Conservation (phyloP, 2,113 vertebrate genomes). For the Gavia stellata region DNA sequence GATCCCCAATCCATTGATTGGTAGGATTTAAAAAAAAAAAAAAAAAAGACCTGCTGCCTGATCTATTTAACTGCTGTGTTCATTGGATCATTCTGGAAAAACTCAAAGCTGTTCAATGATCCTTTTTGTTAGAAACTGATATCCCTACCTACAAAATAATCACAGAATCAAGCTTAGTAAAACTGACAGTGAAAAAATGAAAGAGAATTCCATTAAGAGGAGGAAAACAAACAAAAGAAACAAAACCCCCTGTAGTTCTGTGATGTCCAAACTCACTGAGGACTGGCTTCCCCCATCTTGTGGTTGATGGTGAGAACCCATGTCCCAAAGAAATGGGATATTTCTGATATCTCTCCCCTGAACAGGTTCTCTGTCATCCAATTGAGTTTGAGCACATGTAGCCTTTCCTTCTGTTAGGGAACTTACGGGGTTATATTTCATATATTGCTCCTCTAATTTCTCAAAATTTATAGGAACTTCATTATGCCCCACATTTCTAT, state of each 20-base stretch:
- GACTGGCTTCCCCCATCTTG: not conserved
- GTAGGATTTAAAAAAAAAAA: not conserved
- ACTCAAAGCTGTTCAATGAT: not conserved
- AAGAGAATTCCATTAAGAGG: not conserved
- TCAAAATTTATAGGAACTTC: not conserved
- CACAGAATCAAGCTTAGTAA: not conserved
- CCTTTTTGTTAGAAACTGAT: not conserved
- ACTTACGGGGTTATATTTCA: not conserved
- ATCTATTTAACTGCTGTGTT: not conserved
- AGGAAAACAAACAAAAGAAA: not conserved
- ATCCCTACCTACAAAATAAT: not conserved
- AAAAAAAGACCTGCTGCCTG: not conserved
- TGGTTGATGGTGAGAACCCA: not conserved
- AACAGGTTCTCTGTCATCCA: not conserved
- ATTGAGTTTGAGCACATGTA: fast-evolving
- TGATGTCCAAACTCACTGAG: not conserved
- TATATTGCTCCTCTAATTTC: not conserved
- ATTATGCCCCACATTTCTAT: not conserved
- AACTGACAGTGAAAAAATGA: not conserved
- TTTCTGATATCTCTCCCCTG: not conserved
- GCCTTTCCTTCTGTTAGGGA: not conserved
- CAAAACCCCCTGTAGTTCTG: not conserved
- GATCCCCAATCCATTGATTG: not conserved
- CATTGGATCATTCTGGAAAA: not conserved
- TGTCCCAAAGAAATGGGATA: not conserved